Conservation (phyloP, 2,888 invertebrate genomes). For the Chalcis sispes region DNA sequence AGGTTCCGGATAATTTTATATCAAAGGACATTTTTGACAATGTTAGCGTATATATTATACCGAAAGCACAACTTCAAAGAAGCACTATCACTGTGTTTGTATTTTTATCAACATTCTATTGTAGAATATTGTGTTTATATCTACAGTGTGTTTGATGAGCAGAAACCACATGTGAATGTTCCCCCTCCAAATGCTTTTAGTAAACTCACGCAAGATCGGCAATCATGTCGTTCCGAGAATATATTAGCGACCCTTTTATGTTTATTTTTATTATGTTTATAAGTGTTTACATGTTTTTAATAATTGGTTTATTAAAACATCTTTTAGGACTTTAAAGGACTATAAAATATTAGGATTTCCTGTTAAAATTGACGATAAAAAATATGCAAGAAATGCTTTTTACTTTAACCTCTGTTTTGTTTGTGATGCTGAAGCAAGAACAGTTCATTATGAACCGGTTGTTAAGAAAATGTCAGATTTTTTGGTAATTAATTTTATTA, state of each 20-base stretch:
- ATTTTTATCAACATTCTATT: slow-evolving; percentile 26
- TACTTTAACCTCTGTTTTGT: slow-evolving; percentile 97
- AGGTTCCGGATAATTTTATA: slow-evolving; percentile 93
- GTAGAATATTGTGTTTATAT: no score
- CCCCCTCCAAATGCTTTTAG: slow-evolving; percentile 32
- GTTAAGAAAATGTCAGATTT: slow-evolving; percentile 92
- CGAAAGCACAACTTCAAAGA: slow-evolving; percentile 93
- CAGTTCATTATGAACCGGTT: slow-evolving; percentile 95
- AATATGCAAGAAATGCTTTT: slow-evolving; percentile 95
- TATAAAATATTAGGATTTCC: slow-evolving; percentile 96
- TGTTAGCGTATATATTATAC: slow-evolving; percentile 95
- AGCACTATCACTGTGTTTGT: slow-evolving; percentile 94
- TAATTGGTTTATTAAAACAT: slow-evolving; percentile 15
- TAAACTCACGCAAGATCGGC: not conserved
- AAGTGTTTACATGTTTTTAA: slow-evolving; percentile 30
- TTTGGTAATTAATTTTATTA: slow-evolving; percentile 43
- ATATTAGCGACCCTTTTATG: slow-evolving; percentile 44
- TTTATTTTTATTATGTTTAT: slow-evolving; percentile 31
- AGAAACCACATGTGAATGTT: not conserved
- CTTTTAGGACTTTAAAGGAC: slow-evolving; percentile 83
- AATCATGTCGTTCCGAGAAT: slow-evolving; percentile 28
- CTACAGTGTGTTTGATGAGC: not conserved
- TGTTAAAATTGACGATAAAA: slow-evolving; percentile 90
- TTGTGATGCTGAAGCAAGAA: slow-evolving; percentile 91
- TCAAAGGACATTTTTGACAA: slow-evolving; percentile 96